These are phyloP conservation scores for Epinotia ramella DNA, from an alignment of 2,888 invertebrate species.

Conservation along the genomic window DNA sequence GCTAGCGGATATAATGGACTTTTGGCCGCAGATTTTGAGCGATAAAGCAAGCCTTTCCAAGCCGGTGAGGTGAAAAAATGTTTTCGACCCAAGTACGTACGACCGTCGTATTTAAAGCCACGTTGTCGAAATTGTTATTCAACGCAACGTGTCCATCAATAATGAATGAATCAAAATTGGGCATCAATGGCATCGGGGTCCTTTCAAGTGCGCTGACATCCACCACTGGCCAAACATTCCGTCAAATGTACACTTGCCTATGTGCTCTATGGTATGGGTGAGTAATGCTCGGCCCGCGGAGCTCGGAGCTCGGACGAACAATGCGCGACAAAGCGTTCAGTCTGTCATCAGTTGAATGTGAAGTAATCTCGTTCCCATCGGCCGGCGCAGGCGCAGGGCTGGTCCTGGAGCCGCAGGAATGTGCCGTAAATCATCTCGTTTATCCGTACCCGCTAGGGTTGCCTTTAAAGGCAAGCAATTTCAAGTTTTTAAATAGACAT, in stretches of 20 bases:
- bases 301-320: conserved; percentile 51
- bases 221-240: conserved; percentile 30
- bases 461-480: conserved; percentile 34
- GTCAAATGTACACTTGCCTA: conserved; percentile 41
- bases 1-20: too few species aligned
- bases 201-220: conserved; percentile 22
- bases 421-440: conserved; percentile 75
- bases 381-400: conserved; percentile 60
- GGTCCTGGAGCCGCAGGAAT: conserved; percentile 70
- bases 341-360: conserved; percentile 69
- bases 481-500: too few species aligned
- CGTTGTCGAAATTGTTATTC: conserved; percentile 35
- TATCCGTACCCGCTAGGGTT: conserved; percentile 54
- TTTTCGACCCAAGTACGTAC: not conserved
- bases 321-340: conserved; percentile 64
- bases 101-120: not conserved
- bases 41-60: too few species aligned
- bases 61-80: too few species aligned
- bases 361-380: conserved; percentile 75
- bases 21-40: too few species aligned
- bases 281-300: conserved; percentile 55
- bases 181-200: conserved; percentile 32
- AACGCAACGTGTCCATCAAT: conserved; percentile 23
- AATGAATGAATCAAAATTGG: conserved; percentile 35
- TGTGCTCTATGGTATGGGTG: conserved; percentile 50